Evolutionary conservation across 1,140 invertebrate genomes (phyloP).

Genomic region (Lepidostoma basale): DNA sequence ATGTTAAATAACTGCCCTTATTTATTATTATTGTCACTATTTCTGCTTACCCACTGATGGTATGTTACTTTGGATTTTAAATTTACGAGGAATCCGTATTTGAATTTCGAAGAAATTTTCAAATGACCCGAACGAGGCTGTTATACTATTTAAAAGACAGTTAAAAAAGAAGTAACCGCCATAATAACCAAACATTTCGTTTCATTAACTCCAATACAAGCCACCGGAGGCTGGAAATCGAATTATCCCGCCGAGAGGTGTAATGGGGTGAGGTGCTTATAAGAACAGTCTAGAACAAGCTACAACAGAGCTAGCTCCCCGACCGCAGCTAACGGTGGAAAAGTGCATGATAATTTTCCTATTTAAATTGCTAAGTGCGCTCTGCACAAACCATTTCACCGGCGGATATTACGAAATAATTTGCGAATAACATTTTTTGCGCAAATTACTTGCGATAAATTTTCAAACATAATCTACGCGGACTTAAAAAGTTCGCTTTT

Average conservation of each 20-base stretch:
- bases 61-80: too few species aligned
- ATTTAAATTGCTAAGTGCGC: constrained; percentile 25
- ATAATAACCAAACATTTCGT: background rate
- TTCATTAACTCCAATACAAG: background rate
- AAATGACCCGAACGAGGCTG: too few species aligned
- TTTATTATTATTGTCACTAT: too few species aligned
- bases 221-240: background rate
- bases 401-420: constrained; percentile 22
- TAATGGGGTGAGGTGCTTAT: too few species aligned
- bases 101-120: too few species aligned
- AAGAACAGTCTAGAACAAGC: too few species aligned
- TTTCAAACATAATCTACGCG: constrained; percentile 23
- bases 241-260: constrained; percentile 16
- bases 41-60: too few species aligned
- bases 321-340: background rate
- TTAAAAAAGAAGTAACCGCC: too few species aligned
- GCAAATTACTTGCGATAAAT: constrained; percentile 29
- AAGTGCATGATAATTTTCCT: constrained; percentile 20
- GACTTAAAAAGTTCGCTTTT: constrained; percentile 36
- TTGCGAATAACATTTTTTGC: constrained; percentile 28
- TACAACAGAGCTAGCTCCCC: too few species aligned
- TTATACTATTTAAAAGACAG: too few species aligned
- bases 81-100: too few species aligned
- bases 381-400: constrained; percentile 9
- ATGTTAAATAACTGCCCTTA: too few species aligned